Base-by-base conservation (phyloP, 1,140 invertebrate genomes). In the Polyergus mexicanus region DNA sequence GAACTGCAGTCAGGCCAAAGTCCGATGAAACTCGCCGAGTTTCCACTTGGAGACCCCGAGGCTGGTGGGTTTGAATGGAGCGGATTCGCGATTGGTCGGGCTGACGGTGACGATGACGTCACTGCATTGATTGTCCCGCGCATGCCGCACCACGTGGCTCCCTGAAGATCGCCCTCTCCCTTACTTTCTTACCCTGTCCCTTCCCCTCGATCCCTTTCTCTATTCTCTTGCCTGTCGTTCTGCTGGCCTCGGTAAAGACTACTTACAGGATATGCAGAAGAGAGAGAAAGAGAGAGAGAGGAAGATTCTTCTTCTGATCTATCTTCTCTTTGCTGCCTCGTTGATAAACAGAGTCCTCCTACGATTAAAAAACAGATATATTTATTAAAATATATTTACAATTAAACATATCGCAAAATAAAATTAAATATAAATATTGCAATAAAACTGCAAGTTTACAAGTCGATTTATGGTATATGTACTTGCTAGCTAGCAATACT, bases 121-220 rank as follows among this genome's bases (percentile, higher is more conserved):
- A 94, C 90, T 92, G 91, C 93, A 94, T 95, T 95, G 94, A 95
- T 95, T 95, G 92, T 94, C 92, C 92, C 92, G 93, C 92, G 93
- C 93, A 92, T 92, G 90, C 65, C 91, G 87, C 90, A 94, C 94
- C 94, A 95, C 94, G 94, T 95, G 94, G 93, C 92, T 72, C 88
- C 90, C 76, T 72, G 51, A 76, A 85, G 60, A 74, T 71, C 58
- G n/a, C 32, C 84, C 54, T 56, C 65, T 38, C 78, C 44, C 60
- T 66, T 84, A 47, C 44, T 44, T 66, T 32, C 19, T 51, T 19
- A 51, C 47, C 54, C 51, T 60, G 8, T 60, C 13, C n/a, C 66
- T 38, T n/a, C n/a, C 41, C 28, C 38, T 66, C 10, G 10, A 63
- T 56, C 32, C 3, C 63, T 38, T 65, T 3, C 41, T 76, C n/a